phyloP scores from a whole-genome alignment of 2,113 vertebrate species.

The Tilapia sparmanii region DNA sequence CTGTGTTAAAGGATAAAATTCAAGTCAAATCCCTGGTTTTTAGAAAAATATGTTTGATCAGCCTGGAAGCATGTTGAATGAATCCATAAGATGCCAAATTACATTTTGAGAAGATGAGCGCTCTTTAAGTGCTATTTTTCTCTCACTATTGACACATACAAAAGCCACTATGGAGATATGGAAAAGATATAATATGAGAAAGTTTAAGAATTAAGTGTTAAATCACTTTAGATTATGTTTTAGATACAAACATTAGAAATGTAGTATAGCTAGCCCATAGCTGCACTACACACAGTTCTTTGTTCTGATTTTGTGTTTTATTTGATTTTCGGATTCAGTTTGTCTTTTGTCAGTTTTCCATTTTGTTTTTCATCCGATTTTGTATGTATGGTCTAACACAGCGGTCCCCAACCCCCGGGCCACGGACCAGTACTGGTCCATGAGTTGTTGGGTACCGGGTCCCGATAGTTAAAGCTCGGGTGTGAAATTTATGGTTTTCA shows the following conservation, averaged over 20 bases:
- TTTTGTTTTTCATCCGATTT: neutral
- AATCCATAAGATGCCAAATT: neutral
- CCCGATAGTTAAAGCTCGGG: neutral
- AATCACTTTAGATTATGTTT: neutral
- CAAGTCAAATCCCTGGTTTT: neutral
- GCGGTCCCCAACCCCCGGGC: accelerated
- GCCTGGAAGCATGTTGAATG: accelerated
- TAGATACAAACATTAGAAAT: neutral
- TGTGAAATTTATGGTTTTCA: neutral
- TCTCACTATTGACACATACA: neutral
- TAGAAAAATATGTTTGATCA: neutral
- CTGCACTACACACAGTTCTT: neutral
- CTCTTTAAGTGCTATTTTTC: neutral
- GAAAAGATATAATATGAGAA: neutral
- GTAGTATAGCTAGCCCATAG: neutral
- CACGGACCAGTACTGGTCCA: accelerated
- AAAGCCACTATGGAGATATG: neutral
- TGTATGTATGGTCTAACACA: neutral
- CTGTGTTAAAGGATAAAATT: neutral
- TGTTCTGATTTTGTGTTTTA: neutral
- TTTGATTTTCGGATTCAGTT: neutral
- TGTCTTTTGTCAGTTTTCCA: neutral
- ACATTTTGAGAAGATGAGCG: neutral
- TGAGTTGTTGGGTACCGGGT: neutral
- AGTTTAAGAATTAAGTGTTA: neutral